Evolutionary conservation across 2,113 vertebrate species (phyloP).

Genomic region (Propithecus coquereli): DNA sequence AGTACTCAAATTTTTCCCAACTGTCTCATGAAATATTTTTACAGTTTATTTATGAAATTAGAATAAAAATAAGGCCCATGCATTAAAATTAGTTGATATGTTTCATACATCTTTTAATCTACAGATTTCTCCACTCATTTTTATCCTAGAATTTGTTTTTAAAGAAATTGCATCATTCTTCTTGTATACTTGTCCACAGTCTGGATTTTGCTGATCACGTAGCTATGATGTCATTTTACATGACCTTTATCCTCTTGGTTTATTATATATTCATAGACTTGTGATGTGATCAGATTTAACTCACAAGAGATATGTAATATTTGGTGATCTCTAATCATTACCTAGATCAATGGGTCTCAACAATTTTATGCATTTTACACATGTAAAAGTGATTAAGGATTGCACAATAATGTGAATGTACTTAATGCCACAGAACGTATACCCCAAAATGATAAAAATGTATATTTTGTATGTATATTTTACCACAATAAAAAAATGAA

Average conservation of each 20-base stretch:
- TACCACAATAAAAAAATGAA: not conserved
- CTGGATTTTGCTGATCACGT: not conserved
- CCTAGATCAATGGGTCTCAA: not conserved
- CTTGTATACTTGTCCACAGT: not conserved
- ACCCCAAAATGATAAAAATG: not conserved
- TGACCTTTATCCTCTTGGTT: not conserved
- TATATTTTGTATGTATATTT: not conserved
- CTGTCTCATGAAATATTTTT: too few relatives aligned
- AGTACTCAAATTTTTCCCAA: too few relatives aligned
- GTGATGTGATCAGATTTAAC: not conserved
- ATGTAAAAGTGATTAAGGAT: not conserved
- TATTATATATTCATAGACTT: not conserved
- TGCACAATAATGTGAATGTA: not conserved
- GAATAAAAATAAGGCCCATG: too few relatives aligned
- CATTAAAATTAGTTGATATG: too few relatives aligned
- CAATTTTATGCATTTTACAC: not conserved
- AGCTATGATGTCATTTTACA: not conserved
- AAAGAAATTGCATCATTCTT: not conserved
- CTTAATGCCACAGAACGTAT: not conserved
- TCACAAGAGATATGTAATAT: not conserved
- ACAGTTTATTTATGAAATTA: too few relatives aligned
- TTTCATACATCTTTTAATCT: not conserved
- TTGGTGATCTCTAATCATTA: not conserved
- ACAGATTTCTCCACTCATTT: not conserved
- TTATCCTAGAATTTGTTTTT: not conserved